phyloP scores from a whole-genome alignment of 2,888 invertebrate species.

The Deroplatys truncata region DNA sequence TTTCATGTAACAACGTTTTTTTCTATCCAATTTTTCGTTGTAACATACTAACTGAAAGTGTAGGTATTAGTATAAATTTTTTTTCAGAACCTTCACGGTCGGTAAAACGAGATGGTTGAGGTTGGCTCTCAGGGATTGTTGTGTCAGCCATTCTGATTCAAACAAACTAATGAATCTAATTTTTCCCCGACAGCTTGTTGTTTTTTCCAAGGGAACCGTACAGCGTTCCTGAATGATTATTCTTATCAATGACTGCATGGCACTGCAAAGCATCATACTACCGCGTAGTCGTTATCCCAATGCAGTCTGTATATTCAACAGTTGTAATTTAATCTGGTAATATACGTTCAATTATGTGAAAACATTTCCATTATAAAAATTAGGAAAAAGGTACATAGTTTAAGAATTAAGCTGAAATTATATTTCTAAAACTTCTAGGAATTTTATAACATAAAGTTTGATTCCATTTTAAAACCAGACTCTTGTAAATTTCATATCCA shows the following conservation, averaged over 20 bases:
- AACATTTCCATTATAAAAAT: too few relatives aligned
- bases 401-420: not conserved
- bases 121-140: not conserved
- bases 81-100: too few relatives aligned
- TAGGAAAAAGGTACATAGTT: not conserved
- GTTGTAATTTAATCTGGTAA: too few relatives aligned
- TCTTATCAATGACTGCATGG: constrained; percentile 29
- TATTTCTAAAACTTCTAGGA: not conserved
- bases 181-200: constrained; percentile 31
- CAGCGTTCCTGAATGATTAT: constrained; percentile 36
- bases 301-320: not conserved
- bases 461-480: too few relatives aligned
- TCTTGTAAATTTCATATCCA: not conserved
- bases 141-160: not conserved
- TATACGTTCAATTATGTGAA: too few relatives aligned
- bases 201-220: constrained; percentile 37
- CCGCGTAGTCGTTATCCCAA: constrained; percentile 19
- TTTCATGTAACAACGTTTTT: too few relatives aligned
- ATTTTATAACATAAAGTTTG: too few relatives aligned
- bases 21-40: too few relatives aligned
- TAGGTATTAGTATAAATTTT: too few relatives aligned
- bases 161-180: constrained; percentile 14
- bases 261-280: constrained; percentile 25
- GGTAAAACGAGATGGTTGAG: not conserved
- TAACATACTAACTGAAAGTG: too few relatives aligned